Base-by-base conservation (phyloP, 2,888 invertebrate species). In the Noctua janthina region DNA sequence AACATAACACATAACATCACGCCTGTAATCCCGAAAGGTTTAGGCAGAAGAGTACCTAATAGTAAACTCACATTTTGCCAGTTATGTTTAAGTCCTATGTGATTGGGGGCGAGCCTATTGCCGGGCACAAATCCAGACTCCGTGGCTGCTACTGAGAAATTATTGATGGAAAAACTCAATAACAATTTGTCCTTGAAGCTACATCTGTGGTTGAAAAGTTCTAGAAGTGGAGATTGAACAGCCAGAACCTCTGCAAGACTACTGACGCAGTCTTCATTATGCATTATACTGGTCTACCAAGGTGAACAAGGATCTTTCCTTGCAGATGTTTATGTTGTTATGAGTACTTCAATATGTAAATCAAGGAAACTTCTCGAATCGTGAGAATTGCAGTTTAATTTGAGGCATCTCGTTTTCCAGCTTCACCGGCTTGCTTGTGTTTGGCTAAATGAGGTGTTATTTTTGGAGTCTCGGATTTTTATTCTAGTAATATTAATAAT, bases 271-370 rank as follows among this genome's bases (percentile, higher is more conserved):
- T 20, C 15, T 66, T 29, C 56, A 56, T 49, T 43, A 69, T 69
- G 35, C n/a, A 17, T 17, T 39, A 39, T 11, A 2, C 17, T 64
- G 39, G 64, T 29, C 10, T 35, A n/a, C 2, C 70, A 71, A 81
- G 78, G 70, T 49, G 15, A 81, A 84, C 56, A 20, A 67, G 51
- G 67, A 46, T 20, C 17, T 46, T 59, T 43, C 59, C 82, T 39
- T 67, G 17, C 46, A 56, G 54, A 23, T 23, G 29, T 74, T 39
- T 29, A 23, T 17, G 7, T 20, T 43, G 7, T 15, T 20, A 74
- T 51, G 15, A 23, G 3, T 67, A 11, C 54, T 13, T 46, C 15
- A 10, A 20, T 35, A 59, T 43, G 11, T 20, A 23, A 15, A 64
- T 8, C 3, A 39, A 20, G 29, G 39, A 68, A 68, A 59, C n/a